Percentiles rank a stretch among this genome's conserved stretches.
Evolutionary conservation across 2,797 vertebrate species (phyloP).

Genomic region (Coccyzus lansbergi): DNA sequence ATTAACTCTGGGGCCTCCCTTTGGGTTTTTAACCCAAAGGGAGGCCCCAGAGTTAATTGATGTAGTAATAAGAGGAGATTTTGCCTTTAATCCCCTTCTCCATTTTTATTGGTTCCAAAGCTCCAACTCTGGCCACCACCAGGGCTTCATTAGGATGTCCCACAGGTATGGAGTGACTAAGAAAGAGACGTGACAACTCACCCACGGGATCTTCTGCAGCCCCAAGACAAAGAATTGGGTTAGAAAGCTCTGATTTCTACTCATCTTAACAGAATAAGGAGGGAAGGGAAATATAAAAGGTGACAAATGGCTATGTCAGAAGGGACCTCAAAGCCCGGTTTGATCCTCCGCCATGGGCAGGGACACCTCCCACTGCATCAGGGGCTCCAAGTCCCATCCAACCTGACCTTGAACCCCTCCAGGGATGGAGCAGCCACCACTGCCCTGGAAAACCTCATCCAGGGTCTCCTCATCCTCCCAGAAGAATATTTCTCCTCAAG

Average conservation of each 20-base stretch:
- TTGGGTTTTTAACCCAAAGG: not conserved
- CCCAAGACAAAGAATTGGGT: conserved; percentile 38
- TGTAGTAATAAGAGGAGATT: not conserved
- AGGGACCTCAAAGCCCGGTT: no score
- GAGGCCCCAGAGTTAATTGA: not conserved
- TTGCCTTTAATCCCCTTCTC: not conserved
- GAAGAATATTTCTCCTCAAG: no score
- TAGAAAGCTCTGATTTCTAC: not conserved
- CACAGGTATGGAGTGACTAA: not conserved
- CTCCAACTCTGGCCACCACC: not conserved
- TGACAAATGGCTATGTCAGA: not conserved
- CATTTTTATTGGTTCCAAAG: not conserved
- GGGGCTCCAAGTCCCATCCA: no score
- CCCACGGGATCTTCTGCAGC: conserved; percentile 72
- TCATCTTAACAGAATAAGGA: accelerated
- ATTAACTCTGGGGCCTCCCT: not conserved
- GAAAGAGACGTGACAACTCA: conserved; percentile 57
- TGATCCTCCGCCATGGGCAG: no score
- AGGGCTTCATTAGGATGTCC: not conserved
- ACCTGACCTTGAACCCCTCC: no score
- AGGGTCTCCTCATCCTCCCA: no score
- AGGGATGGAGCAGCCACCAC: no score
- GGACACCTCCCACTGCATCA: no score
- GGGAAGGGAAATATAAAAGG: no score
- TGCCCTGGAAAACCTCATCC: no score